A percentile compares a stretch with the other conserved stretches of the same genome.
phyloP scores from a whole-genome alignment of 2,797 vertebrate species.

The Pampus argenteus region DNA sequence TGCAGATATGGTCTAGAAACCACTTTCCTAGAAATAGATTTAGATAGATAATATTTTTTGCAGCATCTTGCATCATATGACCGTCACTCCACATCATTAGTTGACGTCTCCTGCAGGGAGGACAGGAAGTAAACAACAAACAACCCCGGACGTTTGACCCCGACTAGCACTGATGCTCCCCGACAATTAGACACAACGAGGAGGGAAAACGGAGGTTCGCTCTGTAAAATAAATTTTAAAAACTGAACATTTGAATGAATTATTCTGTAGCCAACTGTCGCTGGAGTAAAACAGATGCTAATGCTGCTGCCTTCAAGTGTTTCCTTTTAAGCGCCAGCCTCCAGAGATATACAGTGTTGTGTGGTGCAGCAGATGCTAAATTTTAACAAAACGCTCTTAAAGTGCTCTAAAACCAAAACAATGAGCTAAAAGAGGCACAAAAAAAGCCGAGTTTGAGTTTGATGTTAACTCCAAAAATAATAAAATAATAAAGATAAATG shows the following conservation, averaged over 20 bases:
- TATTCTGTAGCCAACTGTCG: slow-evolving; percentile 11
- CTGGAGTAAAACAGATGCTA: slow-evolving; percentile 53
- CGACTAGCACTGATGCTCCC: background rate
- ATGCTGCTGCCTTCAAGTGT: slow-evolving; percentile 35
- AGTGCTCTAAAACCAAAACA: background rate
- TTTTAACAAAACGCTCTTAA: too few relatives aligned
- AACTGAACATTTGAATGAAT: slow-evolving; percentile 17
- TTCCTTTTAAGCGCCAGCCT: slow-evolving; percentile 15
- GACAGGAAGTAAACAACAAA: background rate
- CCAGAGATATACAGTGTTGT: slow-evolving; percentile 19
- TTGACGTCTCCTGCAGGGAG: background rate
- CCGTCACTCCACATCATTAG: slow-evolving; percentile 14
- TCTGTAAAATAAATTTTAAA: background rate
- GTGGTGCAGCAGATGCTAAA: slow-evolving; percentile 4
- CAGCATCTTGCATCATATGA: slow-evolving; percentile 50
- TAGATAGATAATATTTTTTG: slow-evolving; percentile 44
- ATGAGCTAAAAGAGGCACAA: background rate
- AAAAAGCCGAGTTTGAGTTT: background rate
- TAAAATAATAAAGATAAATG: too few relatives aligned
- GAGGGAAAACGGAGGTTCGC: background rate
- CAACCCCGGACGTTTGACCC: slow-evolving; percentile 10
- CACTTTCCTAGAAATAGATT: slow-evolving; percentile 25
- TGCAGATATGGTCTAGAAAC: slow-evolving; percentile 40
- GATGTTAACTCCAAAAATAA: background rate
- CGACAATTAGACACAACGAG: background rate